These are phyloP conservation scores for Ophioderma brevispina DNA, from an alignment of 35 echinoderm and acorn worm genomes.

Conservation along the genomic window DNA sequence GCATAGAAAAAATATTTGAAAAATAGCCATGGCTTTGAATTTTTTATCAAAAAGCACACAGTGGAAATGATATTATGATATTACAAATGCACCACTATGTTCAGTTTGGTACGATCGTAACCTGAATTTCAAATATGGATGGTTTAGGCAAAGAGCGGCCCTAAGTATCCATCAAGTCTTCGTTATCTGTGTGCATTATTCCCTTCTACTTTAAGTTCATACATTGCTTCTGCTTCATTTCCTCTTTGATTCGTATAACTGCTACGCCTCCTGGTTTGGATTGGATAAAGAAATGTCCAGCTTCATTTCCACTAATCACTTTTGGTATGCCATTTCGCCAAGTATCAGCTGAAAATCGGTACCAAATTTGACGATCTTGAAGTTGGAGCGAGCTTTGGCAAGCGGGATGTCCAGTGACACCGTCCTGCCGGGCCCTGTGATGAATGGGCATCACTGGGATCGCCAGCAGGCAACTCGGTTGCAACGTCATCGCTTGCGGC, in stretches of 20 bases:
- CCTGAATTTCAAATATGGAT: slow-evolving; percentile 50
- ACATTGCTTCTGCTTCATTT: slow-evolving; percentile 5
- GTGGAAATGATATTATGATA: background rate
- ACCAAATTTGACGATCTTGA: slow-evolving; percentile 55
- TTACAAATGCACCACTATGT: background rate
- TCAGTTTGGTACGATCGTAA: slow-evolving; percentile 2
- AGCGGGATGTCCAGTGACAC: slow-evolving; percentile 61
- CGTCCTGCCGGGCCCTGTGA: slow-evolving; percentile 23
- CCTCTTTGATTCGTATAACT: slow-evolving; percentile 42
- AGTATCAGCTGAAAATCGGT: slow-evolving; percentile 60
- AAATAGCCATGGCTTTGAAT: background rate
- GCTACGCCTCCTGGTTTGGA: slow-evolving; percentile 56
- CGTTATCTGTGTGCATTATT: slow-evolving; percentile 5
- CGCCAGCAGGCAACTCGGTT: background rate
- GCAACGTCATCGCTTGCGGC: slow-evolving; percentile 17
- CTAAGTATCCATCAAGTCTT: slow-evolving; percentile 7
- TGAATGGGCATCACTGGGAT: slow-evolving; percentile 27
- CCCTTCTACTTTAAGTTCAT: slow-evolving; percentile 71
- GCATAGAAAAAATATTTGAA: background rate
- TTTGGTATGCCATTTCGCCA: slow-evolving; percentile 51
- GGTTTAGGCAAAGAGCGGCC: background rate
- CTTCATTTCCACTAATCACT: slow-evolving; percentile 40
- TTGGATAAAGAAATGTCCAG: slow-evolving; percentile 54
- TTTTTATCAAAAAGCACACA: slow-evolving; percentile 37
- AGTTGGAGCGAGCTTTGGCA: slow-evolving; percentile 23